phyloP scores from a whole-genome alignment of 2,113 vertebrate species.

The Melanerpes formicivorus region DNA sequence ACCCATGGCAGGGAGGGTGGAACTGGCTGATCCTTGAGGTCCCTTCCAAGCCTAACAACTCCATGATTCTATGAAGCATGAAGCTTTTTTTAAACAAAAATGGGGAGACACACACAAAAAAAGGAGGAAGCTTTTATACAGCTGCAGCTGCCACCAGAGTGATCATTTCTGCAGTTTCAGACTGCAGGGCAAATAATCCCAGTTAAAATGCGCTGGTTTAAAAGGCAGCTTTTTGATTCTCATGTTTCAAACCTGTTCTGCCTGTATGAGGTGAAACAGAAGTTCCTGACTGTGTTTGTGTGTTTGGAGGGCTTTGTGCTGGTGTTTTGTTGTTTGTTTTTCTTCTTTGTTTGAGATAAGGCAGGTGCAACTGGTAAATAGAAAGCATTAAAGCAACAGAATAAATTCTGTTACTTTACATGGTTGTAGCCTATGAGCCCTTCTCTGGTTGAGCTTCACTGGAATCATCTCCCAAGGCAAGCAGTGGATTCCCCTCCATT shows the following conservation, averaged over 20 bases:
- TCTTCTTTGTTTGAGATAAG: not conserved
- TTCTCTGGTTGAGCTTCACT: not conserved
- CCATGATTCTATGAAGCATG: not conserved
- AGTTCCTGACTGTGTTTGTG: not conserved
- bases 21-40: no score
- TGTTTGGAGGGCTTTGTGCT: not conserved
- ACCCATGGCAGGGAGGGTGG: no score
- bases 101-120: no score
- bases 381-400: not conserved
- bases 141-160: not conserved
- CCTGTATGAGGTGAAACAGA: not conserved
- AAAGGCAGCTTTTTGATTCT: not conserved
- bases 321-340: no score
- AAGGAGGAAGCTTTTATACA: not conserved
- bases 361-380: not conserved
- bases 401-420: not conserved
- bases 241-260: not conserved
- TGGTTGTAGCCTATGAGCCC: rapidly evolving
- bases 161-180: not conserved
- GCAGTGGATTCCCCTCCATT: no score
- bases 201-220: not conserved
- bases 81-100: not conserved
- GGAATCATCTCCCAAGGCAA: no score
- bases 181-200: not conserved
- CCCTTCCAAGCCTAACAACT: no score